phyloP scores from a whole-genome alignment of 1,140 invertebrate genomes.

The Calosoma granatense region DNA sequence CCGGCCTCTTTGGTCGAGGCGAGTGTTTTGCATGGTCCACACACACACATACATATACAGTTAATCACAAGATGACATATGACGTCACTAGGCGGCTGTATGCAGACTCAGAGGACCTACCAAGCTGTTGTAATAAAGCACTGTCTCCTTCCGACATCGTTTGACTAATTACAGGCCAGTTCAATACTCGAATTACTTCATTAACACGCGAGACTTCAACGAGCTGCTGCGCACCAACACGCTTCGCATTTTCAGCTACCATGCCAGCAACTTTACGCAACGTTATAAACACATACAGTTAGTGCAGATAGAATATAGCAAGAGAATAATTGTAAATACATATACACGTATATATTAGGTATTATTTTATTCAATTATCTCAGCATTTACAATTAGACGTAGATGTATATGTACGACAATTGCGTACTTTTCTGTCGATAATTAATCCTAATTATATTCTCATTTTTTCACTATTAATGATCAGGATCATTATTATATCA shows the following conservation, averaged over 20 bases:
- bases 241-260: too few species aligned
- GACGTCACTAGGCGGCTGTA: neutral
- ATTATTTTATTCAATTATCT: too few species aligned
- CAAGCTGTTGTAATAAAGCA: neutral
- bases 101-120: neutral
- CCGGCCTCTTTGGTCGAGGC: too few species aligned
- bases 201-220: neutral
- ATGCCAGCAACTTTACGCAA: too few species aligned
- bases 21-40: neutral
- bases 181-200: constrained; percentile 7
- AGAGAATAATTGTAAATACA: too few species aligned
- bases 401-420: too few species aligned
- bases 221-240: too few species aligned
- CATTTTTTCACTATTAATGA: neutral
- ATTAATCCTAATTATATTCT: neutral
- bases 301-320: too few species aligned
- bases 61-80: neutral
- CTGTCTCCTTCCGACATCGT: neutral
- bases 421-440: too few species aligned
- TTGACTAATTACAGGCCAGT: constrained; percentile 4
- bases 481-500: neutral
- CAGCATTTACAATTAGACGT: too few species aligned
- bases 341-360: too few species aligned
- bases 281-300: too few species aligned
- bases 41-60: neutral